Evolutionary conservation across 23 tunicate genomes (phyloP).

Genomic region (Trididemnum nubilum): DNA sequence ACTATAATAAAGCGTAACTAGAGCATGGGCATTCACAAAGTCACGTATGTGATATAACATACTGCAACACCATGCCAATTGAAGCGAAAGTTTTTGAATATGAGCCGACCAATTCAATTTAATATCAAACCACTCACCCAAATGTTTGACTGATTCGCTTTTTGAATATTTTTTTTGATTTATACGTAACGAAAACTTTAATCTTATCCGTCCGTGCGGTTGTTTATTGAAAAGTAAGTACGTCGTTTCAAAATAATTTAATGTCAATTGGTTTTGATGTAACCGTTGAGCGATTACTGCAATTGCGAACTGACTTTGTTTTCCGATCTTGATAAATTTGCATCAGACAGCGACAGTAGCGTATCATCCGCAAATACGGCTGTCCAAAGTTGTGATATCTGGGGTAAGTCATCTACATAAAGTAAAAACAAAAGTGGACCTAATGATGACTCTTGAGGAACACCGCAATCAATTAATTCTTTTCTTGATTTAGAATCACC

Average conservation of each 20-base stretch:
- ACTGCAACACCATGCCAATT: no score
- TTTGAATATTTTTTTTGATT: no score
- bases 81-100: no score
- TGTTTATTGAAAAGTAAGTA: not conserved
- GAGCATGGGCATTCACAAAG: no score
- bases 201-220: not conserved
- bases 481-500: not conserved
- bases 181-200: not conserved
- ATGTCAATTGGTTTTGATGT: not conserved
- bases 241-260: not conserved
- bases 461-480: not conserved
- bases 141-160: no score
- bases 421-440: not conserved
- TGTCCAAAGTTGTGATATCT: not conserved
- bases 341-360: not conserved
- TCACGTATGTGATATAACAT: no score
- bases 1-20: no score
- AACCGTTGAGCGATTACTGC: not conserved
- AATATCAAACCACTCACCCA: no score
- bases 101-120: no score
- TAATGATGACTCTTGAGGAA: not conserved
- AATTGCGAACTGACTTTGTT: not conserved
- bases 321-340: not conserved
- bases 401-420: not conserved
- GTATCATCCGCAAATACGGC: constrained; percentile 9